These are phyloP conservation scores for Misgurnus anguillicaudatus DNA, from an alignment of 2,113 vertebrate species.

Conservation along the genomic window DNA sequence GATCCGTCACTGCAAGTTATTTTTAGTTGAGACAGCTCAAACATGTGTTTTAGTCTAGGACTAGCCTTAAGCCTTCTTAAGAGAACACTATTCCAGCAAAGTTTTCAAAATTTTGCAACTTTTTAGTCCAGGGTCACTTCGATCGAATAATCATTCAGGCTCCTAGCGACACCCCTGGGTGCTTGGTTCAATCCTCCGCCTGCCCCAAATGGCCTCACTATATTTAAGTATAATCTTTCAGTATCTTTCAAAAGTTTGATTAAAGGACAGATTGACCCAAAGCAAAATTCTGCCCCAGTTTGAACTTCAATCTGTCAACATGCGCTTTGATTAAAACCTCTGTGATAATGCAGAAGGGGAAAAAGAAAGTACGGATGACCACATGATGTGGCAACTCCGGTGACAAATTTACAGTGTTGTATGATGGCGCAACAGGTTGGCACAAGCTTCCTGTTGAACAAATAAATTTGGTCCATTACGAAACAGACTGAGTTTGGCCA, in stretches of 20 bases:
- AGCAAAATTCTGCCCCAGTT: neutral
- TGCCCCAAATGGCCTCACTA: no score
- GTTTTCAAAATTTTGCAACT: no score
- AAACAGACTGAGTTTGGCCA: slow-evolving; percentile 32
- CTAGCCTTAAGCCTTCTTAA: no score
- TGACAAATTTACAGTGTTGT: neutral
- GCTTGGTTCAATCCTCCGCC: no score
- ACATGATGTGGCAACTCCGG: neutral
- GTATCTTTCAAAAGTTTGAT: neutral
- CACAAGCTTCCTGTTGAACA: neutral
- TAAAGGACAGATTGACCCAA: slow-evolving; percentile 35
- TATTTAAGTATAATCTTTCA: no score
- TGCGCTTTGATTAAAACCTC: slow-evolving; percentile 2
- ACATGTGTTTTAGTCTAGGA: no score
- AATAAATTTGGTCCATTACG: slow-evolving; percentile 18
- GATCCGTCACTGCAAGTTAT: no score
- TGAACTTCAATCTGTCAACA: slow-evolving; percentile 39
- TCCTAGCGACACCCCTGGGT: no score
- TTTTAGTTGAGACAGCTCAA: no score
- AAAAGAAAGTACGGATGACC: neutral
- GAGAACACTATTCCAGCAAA: no score
- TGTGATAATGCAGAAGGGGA: neutral
- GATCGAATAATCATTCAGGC: no score
- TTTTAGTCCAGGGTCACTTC: no score
- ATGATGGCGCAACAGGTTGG: neutral